Conservation (phyloP, 2,797 vertebrate genomes). For the Pseudochirops corinnae region DNA sequence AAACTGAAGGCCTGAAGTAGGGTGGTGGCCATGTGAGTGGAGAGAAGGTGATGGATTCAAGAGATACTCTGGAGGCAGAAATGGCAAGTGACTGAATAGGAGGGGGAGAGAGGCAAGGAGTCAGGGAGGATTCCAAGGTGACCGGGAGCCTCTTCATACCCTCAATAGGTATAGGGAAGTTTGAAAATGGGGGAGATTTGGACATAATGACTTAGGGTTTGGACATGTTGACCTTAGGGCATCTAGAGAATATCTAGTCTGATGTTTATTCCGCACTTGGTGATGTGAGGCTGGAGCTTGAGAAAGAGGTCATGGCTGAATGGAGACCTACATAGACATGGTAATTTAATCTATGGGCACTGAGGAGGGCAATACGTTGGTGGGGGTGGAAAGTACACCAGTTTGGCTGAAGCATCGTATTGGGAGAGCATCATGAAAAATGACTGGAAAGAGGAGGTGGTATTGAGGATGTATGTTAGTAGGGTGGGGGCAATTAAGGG, state of each 20-base stretch:
- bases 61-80: neutral
- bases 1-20: neutral
- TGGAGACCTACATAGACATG: neutral
- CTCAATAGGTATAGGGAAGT: neutral
- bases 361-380: neutral
- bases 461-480: neutral
- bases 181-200: neutral
- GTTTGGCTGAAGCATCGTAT: neutral
- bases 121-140: neutral
- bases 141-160: neutral
- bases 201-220: neutral
- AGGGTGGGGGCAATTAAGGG: neutral
- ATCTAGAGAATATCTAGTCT: neutral
- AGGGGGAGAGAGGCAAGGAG: neutral
- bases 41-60: neutral
- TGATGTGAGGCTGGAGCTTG: neutral
- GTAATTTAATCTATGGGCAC: neutral
- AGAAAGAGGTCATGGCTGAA: neutral
- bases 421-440: neutral
- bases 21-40: neutral
- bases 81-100: neutral
- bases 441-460: neutral
- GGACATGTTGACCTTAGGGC: neutral
- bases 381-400: neutral
- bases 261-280: neutral